Conservation (phyloP, 2,888 invertebrate species). For the Apotomis capreana region DNA sequence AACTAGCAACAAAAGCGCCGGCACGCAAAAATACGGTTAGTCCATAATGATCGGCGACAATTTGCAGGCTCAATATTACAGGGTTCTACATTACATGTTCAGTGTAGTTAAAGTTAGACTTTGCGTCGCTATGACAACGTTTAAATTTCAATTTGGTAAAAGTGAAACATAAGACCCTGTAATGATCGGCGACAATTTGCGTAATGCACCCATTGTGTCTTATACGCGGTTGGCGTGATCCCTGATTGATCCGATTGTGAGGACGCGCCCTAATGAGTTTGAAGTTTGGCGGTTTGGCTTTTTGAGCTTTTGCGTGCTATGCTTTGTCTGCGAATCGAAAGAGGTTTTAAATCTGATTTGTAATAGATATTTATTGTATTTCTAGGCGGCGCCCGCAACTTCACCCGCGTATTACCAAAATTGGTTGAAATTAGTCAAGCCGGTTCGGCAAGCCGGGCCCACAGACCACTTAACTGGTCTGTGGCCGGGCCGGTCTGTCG, state of each 20-base stretch:
- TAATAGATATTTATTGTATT: too few species aligned
- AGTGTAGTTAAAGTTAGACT: too few species aligned
- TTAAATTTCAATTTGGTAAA: too few species aligned
- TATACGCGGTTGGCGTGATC: slow-evolving; percentile 75
- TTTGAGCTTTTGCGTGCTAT: neutral
- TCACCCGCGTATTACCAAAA: too few species aligned
- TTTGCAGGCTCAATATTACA: slow-evolving; percentile 54
- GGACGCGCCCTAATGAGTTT: slow-evolving; percentile 64
- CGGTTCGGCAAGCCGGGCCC: too few species aligned
- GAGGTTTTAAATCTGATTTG: too few species aligned
- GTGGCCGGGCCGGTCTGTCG: too few species aligned
- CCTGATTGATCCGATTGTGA: slow-evolving; percentile 68
- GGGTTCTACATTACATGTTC: too few species aligned
- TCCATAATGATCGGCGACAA: slow-evolving; percentile 61
- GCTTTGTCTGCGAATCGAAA: neutral
- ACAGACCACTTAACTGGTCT: too few species aligned
- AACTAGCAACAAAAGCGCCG: slow-evolving; percentile 56
- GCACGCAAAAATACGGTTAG: slow-evolving; percentile 79
- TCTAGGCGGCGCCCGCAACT: too few species aligned
- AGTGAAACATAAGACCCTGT: slow-evolving; percentile 44
- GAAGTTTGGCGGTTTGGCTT: slow-evolving; percentile 43
- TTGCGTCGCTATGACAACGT: too few species aligned
- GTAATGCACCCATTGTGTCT: slow-evolving; percentile 80
- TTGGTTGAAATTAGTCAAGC: too few species aligned
- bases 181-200: slow-evolving; percentile 75